Evolutionary conservation across 2,888 invertebrate species (phyloP).

Genomic region (Rhagonycha fulva): DNA sequence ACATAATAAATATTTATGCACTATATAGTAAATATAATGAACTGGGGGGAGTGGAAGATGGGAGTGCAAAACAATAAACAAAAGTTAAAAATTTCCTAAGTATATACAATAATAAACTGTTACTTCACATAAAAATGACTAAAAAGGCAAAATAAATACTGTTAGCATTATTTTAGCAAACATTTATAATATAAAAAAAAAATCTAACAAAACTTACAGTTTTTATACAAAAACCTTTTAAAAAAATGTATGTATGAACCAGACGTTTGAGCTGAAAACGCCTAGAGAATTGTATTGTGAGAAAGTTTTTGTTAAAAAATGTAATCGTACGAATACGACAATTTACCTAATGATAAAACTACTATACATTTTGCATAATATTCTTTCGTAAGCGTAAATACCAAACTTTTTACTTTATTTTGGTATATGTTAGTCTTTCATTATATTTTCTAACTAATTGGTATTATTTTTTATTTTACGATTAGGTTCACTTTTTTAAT

Average conservation of each 20-base stretch:
- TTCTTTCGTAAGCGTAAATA: conserved; percentile 27
- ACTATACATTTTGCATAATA: conserved; percentile 26
- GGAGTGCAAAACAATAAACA: conserved; percentile 7
- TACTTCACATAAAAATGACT: conserved; percentile 27
- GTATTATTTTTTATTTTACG: conserved; percentile 17
- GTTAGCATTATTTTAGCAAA: conserved; percentile 25
- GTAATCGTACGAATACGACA: conserved; percentile 22
- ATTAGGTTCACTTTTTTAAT: conserved; percentile 17
- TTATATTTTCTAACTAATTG: conserved; percentile 26
- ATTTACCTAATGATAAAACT: conserved; percentile 21
- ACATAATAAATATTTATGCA: conserved; percentile 31
- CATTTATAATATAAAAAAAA: conserved; percentile 21
- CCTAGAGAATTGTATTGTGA: conserved; percentile 6
- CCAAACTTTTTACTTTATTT: conserved; percentile 17
- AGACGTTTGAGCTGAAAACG: conserved; percentile 12
- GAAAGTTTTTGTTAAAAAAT: conserved; percentile 26
- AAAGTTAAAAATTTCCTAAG: conserved; percentile 27
- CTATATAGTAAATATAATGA: conserved; percentile 15
- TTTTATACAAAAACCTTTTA: conserved; percentile 28
- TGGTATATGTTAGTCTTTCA: conserved; percentile 30
- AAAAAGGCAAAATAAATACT: conserved; percentile 29
- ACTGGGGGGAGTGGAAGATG: conserved; percentile 9
- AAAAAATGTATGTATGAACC: conserved; percentile 7
- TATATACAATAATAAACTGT: conserved; percentile 25
- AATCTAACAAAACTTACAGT: conserved; percentile 29